Conservation (phyloP, 2,888 invertebrate species). For the Aspidiotus rigidus region DNA sequence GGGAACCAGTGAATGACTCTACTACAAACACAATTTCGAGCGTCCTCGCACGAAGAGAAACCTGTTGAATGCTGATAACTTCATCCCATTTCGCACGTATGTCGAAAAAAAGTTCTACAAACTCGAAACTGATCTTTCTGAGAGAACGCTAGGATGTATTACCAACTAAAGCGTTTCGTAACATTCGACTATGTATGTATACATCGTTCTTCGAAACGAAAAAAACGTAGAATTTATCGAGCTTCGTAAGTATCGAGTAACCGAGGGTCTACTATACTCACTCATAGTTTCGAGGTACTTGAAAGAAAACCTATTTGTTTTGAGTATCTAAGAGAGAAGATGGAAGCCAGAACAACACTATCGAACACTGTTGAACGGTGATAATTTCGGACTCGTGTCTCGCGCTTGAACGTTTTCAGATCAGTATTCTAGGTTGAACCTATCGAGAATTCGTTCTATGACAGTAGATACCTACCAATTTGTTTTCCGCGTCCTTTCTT, state of each 20-base stretch:
- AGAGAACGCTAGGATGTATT: no score
- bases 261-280: conserved; percentile 1
- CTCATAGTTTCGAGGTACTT: conserved; percentile 4
- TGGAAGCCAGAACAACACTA: conserved; percentile 4
- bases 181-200: no score
- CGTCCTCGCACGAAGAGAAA: no score
- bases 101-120: no score
- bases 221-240: conserved; percentile 4
- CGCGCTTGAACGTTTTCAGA: background rate
- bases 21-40: no score
- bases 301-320: background rate
- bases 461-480: background rate
- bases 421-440: background rate
- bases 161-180: no score
- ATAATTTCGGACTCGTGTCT: background rate
- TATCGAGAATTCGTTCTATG: background rate
- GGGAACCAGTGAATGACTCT: no score
- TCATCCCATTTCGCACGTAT: no score
- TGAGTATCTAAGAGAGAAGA: conserved; percentile 4
- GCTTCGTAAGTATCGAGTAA: conserved; percentile 1
- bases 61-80: no score
- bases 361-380: background rate
- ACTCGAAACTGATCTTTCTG: no score
- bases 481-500: background rate
- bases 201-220: background rate